phyloP scores from a whole-genome alignment of 2,113 vertebrate genomes.

The Garra rufa region DNA sequence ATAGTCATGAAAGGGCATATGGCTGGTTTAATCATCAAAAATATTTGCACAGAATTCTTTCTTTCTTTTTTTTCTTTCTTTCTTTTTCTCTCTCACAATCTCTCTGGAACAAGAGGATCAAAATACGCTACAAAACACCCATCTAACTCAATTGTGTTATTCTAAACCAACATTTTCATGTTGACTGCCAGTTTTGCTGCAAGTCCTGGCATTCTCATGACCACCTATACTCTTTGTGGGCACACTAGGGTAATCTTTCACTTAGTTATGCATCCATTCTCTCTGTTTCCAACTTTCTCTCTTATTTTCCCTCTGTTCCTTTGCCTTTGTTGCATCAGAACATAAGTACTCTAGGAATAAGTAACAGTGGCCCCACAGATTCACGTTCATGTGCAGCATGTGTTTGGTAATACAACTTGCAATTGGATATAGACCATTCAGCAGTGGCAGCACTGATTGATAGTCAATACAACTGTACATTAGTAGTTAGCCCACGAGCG shows the following conservation, averaged over 20 bases:
- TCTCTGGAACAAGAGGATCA: not conserved
- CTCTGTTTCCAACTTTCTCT: no score
- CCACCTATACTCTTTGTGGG: not conserved
- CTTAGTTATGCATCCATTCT: not conserved
- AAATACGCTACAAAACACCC: no score
- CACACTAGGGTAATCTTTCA: not conserved
- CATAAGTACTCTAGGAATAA: not conserved
- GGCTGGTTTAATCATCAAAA: not conserved
- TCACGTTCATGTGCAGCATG: not conserved
- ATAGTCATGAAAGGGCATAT: not conserved
- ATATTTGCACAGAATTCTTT: not conserved
- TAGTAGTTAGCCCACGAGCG: not conserved
- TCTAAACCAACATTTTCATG: no score
- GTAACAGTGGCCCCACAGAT: not conserved
- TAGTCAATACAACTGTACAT: conserved; percentile 10
- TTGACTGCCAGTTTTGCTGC: not conserved
- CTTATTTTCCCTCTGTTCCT: not conserved
- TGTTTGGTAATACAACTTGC: not conserved
- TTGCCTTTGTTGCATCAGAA: not conserved
- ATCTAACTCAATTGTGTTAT: no score
- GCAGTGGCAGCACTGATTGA: not conserved
- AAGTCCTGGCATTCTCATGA: no score
- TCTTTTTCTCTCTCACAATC: not conserved
- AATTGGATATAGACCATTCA: not conserved
- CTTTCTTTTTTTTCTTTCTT: conserved; percentile 7